These are phyloP conservation scores for Corythornis madagascariensis DNA, from an alignment of 2,113 vertebrate genomes.

Conservation along the genomic window DNA sequence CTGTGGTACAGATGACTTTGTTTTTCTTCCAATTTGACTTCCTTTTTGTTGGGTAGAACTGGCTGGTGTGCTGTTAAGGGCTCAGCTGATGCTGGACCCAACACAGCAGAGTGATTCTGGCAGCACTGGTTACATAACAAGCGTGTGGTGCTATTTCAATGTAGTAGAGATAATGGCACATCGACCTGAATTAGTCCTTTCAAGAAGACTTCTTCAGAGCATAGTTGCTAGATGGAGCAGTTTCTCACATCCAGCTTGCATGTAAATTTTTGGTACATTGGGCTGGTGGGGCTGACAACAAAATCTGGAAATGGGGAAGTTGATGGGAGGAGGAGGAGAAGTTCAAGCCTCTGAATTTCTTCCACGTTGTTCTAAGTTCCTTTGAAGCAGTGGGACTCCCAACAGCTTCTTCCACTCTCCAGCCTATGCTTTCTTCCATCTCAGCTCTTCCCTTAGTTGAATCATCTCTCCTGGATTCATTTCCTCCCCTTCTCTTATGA, in stretches of 20 bases:
- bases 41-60: background rate
- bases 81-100: background rate
- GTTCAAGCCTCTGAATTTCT: background rate
- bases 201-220: background rate
- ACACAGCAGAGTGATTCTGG: background rate
- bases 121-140: background rate
- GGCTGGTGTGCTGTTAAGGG: background rate
- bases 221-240: background rate
- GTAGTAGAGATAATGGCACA: background rate
- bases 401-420: background rate
- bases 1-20: background rate
- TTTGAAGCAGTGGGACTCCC: background rate
- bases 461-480: conserved; percentile 28
- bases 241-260: background rate
- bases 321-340: background rate
- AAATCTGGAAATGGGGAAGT: background rate
- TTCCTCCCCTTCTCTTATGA: conserved; percentile 44
- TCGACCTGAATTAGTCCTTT: background rate
- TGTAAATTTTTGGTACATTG: background rate
- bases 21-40: background rate
- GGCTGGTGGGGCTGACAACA: background rate
- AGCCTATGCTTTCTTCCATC: conserved; percentile 10
- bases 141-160: background rate
- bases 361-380: background rate
- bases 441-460: conserved; percentile 22